Evolutionary conservation across 1,140 invertebrate genomes (phyloP).

Genomic region (Caenorhabditis remanei): DNA sequence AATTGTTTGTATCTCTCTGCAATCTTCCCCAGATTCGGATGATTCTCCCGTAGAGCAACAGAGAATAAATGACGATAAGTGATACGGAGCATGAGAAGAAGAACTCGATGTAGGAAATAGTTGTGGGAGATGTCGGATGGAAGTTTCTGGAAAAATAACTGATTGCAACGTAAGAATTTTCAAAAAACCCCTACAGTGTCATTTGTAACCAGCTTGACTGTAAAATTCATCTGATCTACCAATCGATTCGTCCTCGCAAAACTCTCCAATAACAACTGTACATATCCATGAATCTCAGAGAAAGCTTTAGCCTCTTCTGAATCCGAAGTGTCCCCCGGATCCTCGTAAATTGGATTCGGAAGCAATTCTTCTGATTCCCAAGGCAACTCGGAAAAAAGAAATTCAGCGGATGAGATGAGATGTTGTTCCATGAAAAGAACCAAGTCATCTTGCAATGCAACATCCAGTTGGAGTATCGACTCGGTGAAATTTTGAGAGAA

Average conservation of each 20-base stretch:
- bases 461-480: conserved; percentile 30
- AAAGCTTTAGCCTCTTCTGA: neutral
- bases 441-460: conserved; percentile 16
- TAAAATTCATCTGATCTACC: conserved; percentile 18
- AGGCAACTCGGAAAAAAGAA: conserved; percentile 6
- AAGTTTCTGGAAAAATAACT: neutral
- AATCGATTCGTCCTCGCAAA: conserved; percentile 11
- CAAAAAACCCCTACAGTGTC: neutral
- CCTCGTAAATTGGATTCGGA: conserved; percentile 44
- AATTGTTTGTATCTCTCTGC: conserved; percentile 15
- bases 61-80: conserved; percentile 42
- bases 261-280: conserved; percentile 20
- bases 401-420: conserved; percentile 7
- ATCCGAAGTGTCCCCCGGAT: neutral
- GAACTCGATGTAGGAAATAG: neutral
- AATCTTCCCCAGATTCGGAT: neutral
- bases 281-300: conserved; percentile 1
- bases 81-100: conserved; percentile 43
- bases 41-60: conserved; percentile 20
- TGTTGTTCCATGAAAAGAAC: conserved; percentile 28
- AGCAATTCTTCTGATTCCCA: conserved; percentile 26
- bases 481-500: conserved; percentile 27
- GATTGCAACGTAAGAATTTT: neutral
- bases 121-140: neutral
- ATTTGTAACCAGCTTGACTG: neutral